Percentiles rank a stretch among this genome's conserved stretches.
These are phyloP conservation scores for Aegypius monachus DNA, from an alignment of 2,113 vertebrate genomes.

Conservation along the genomic window DNA sequence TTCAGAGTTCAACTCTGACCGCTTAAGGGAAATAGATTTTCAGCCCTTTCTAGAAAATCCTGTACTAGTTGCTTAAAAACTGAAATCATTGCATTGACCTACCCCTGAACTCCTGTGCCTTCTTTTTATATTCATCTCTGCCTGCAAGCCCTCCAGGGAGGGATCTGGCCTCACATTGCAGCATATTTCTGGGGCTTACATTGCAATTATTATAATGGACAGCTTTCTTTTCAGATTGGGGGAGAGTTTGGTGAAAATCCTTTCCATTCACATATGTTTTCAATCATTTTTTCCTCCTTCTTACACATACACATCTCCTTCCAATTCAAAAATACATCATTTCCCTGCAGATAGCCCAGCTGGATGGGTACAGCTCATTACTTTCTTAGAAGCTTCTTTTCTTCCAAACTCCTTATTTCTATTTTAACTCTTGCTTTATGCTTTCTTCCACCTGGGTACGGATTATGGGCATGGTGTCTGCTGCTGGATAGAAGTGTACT, in stretches of 20 bases:
- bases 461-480: neutral
- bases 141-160: slow-evolving; percentile 6
- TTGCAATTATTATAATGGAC: slow-evolving; percentile 3
- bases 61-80: neutral
- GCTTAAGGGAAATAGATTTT: slow-evolving; percentile 4
- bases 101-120: neutral
- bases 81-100: slow-evolving; percentile 4
- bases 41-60: neutral
- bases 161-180: neutral
- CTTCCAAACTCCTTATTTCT: neutral
- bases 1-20: neutral
- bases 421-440: neutral
- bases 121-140: neutral
- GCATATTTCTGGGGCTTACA: neutral
- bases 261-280: neutral
- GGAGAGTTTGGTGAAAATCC: neutral
- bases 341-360: slow-evolving; percentile 4
- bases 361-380: neutral
- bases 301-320: neutral
- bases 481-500: neutral
- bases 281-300: neutral
- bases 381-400: slow-evolving; percentile 9
- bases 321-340: neutral
- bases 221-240: neutral
- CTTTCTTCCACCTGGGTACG: neutral